A percentile compares a stretch with the other conserved stretches of the same genome.
These are phyloP conservation scores for Lonchura striata DNA, from an alignment of 2,113 vertebrate genomes.

Conservation along the genomic window DNA sequence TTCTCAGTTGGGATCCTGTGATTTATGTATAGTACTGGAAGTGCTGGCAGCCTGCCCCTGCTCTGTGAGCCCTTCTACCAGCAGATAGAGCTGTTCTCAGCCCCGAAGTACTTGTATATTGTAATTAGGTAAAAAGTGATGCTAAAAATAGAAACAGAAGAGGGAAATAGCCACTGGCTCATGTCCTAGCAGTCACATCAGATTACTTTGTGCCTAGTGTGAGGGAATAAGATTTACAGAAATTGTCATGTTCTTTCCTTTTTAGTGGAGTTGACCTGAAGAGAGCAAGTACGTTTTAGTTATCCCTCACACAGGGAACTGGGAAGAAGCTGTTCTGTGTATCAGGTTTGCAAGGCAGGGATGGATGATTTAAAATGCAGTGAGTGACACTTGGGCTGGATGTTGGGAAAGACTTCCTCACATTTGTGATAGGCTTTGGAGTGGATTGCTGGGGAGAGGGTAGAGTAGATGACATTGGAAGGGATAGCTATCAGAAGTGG, in stretches of 20 bases:
- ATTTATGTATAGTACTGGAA: not conserved
- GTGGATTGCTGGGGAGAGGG: not conserved
- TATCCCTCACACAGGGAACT: not conserved
- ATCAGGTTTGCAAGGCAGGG: not conserved
- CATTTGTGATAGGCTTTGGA: not conserved
- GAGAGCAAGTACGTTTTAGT: not conserved
- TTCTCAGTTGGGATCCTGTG: not conserved
- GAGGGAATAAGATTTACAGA: not conserved
- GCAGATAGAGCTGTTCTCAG: not conserved
- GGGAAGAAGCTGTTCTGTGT: not conserved
- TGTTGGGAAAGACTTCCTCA: not conserved
- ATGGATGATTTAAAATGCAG: not conserved
- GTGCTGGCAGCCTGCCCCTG: not conserved
- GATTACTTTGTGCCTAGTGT: not conserved
- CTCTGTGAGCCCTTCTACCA: not conserved
- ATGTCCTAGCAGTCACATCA: not conserved
- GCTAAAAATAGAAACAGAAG: not conserved
- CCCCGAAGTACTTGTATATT: not conserved
- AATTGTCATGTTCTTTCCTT: not conserved
- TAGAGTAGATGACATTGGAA: not conserved
- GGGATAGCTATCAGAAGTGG: not conserved
- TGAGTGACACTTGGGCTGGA: not conserved
- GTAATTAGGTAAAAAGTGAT: not conserved
- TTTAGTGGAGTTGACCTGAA: not conserved
- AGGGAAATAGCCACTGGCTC: not conserved